These are phyloP conservation scores for Chauna torquata DNA, from an alignment of 2,113 vertebrate genomes.

Conservation along the genomic window DNA sequence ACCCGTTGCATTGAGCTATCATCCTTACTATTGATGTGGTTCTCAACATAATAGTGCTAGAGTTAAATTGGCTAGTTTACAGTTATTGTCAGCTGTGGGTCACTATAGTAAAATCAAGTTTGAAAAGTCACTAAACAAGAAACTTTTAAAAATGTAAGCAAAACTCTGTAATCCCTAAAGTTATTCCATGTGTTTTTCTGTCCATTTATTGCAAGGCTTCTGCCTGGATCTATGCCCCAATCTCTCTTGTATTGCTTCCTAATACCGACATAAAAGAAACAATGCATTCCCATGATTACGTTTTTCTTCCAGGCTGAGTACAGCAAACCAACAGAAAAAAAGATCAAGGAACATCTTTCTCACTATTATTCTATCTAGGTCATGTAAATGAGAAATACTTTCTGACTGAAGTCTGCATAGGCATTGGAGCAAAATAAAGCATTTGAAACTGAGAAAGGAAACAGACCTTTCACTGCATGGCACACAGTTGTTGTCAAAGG, in stretches of 20 bases:
- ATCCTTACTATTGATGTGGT: not conserved
- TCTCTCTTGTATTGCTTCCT: not conserved
- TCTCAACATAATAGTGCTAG: not conserved
- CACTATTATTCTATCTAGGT: conserved; percentile 65
- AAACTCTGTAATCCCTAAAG: not conserved
- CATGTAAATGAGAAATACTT: conserved; percentile 67
- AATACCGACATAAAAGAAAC: conserved; percentile 10
- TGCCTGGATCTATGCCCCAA: not conserved
- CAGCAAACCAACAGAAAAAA: conserved; percentile 36
- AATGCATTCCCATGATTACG: conserved; percentile 17
- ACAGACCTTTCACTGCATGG: not conserved
- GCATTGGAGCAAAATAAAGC: not conserved
- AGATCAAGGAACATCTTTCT: conserved; percentile 55
- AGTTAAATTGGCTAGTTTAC: not conserved
- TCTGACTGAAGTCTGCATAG: conserved; percentile 46
- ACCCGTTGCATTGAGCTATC: not conserved
- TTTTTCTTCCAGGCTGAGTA: conserved; percentile 55
- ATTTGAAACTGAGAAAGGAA: not conserved
- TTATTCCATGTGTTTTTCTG: not conserved
- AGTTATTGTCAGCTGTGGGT: not conserved
- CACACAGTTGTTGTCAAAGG: not conserved
- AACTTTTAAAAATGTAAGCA: not conserved
- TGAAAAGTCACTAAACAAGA: not conserved
- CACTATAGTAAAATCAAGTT: not conserved
- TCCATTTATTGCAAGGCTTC: not conserved